Base-by-base conservation (phyloP, 1,140 invertebrate genomes). In the Mizuhopecten yessoensis region DNA sequence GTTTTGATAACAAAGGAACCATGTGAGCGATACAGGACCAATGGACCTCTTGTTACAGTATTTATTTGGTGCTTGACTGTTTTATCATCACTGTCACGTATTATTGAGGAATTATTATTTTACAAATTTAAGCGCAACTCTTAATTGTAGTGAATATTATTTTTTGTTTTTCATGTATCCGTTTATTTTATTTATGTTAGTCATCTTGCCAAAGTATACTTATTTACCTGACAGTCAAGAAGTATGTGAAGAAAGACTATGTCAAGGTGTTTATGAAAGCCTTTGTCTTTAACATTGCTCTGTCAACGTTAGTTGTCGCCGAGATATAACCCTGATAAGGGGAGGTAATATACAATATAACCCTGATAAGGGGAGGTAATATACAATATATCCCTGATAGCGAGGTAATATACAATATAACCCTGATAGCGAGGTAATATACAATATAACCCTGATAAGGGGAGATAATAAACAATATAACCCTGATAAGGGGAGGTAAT, bases 181-280 rank as follows among this genome's bases (percentile, higher is more conserved):
- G n/a, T 75, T 7, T 75, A 75, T 75, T 17, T 75, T 29, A 11
- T 75, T 29, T 75, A 75, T 11, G 17, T 5, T 11, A 29, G 5
- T 75, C n/a, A 75, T 75, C 57, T 75, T 75, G 57, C 57, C 57
- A 75, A 75, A 75, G 57, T 29, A 49, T 49, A 20, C 45, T 17
- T 49, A 49, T n/a, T n/a, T n/a, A n/a, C n/a, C n/a, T n/a, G n/a
- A n/a, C n/a, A n/a, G n/a, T n/a, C n/a, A n/a, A n/a, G n/a, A n/a
- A n/a, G n/a, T n/a, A n/a, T n/a, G n/a, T n/a, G n/a, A n/a, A n/a
- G n/a, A n/a, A n/a, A n/a, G n/a, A n/a, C n/a, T n/a, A n/a, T n/a
- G n/a, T n/a, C n/a, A n/a, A n/a, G n/a, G n/a, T n/a, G n/a, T n/a
- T n/a, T n/a, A n/a, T n/a, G n/a, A n/a, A n/a, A n/a, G n/a, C n/a